Percentiles rank a stretch among this genome's conserved stretches.
Evolutionary conservation across 2,888 invertebrate genomes (phyloP).

Genomic region (Cantharis rustica): DNA sequence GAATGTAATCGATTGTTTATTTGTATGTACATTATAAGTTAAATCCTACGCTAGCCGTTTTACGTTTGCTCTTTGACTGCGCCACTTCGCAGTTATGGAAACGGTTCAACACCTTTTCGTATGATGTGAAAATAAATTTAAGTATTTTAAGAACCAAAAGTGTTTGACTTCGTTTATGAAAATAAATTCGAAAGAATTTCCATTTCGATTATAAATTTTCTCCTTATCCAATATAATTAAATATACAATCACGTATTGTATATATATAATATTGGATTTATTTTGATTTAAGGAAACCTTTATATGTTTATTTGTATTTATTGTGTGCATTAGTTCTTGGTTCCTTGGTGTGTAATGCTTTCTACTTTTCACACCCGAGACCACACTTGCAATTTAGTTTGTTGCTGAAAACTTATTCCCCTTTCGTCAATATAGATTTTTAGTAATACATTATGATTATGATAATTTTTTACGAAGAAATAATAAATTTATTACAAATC

Average conservation of each 20-base stretch:
- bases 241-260: not conserved
- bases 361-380: not conserved
- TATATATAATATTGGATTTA: not conserved
- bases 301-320: not conserved
- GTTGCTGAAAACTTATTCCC: not conserved
- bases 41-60: not conserved
- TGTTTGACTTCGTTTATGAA: not conserved
- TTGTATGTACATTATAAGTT: not conserved
- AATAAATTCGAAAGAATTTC: not conserved
- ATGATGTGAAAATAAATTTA: not conserved
- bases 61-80: not conserved
- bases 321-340: constrained; percentile 1
- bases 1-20: not conserved
- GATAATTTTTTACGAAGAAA: not conserved
- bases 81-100: not conserved
- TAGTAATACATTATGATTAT: not conserved
- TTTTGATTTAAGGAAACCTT: not conserved
- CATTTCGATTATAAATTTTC: not conserved
- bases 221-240: not conserved
- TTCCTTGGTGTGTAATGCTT: not conserved
- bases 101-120: not conserved
- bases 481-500: not conserved
- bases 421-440: not conserved
- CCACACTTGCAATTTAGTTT: not conserved
- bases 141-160: not conserved